These are phyloP conservation scores for Andrena flavipes DNA, from an alignment of 2,888 invertebrate genomes.

Conservation along the genomic window DNA sequence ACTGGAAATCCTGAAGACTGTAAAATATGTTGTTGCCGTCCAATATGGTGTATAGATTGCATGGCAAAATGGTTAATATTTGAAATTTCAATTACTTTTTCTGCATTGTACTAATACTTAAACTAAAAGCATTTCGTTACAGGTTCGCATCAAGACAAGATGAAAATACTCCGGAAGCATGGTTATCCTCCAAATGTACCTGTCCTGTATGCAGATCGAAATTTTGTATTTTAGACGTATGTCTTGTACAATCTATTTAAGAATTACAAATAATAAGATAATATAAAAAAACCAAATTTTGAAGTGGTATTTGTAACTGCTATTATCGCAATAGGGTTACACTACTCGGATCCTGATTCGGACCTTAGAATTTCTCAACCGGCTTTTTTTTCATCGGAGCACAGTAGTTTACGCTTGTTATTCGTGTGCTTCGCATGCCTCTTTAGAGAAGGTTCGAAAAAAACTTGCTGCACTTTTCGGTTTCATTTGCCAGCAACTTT, in stretches of 20 bases:
- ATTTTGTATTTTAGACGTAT: conserved; percentile 94
- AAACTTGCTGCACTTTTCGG: too few relatives aligned
- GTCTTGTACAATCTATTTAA: conserved; percentile 67
- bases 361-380: too few relatives aligned
- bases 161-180: conserved; percentile 89
- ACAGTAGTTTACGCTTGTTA: too few relatives aligned
- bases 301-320: too few relatives aligned
- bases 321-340: too few relatives aligned
- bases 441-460: too few relatives aligned
- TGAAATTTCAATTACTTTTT: conserved; percentile 18
- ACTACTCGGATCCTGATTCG: too few relatives aligned
- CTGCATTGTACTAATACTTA: conserved; percentile 8
- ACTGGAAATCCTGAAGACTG: conserved; percentile 85
- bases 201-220: conserved; percentile 95
- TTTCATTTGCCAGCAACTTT: too few relatives aligned
- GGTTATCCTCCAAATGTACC: conserved; percentile 93
- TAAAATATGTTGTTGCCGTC: conserved; percentile 90
- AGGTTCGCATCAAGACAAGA: conserved; percentile 94
- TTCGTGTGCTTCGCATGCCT: too few relatives aligned
- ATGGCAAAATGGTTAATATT: conserved; percentile 90
- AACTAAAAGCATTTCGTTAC: conserved; percentile 45
- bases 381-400: too few relatives aligned
- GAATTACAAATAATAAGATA: conserved; percentile 1
- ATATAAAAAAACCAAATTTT: neutral
- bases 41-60: conserved; percentile 96